These are phyloP conservation scores for Aulostomus chinensis DNA, from an alignment of 2,797 vertebrate genomes.

Conservation along the genomic window DNA sequence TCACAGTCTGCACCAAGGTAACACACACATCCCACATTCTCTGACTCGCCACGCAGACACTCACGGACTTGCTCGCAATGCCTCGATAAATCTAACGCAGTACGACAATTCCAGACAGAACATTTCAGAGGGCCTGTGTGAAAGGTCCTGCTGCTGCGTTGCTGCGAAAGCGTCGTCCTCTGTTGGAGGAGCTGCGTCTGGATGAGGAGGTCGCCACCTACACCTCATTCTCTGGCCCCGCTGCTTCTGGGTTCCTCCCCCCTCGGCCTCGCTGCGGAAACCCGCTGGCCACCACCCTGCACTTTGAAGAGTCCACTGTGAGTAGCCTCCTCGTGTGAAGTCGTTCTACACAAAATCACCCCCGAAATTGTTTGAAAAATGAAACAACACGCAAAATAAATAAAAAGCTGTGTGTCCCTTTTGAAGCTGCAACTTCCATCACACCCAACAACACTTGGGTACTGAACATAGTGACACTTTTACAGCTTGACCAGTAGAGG, in stretches of 20 bases:
- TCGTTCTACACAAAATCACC: too few species aligned
- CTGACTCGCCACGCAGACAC: not conserved
- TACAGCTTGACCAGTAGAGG: too few species aligned
- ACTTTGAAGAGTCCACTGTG: slow-evolving; percentile 74
- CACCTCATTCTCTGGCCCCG: slow-evolving; percentile 41
- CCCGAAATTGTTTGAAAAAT: too few species aligned
- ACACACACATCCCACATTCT: not conserved
- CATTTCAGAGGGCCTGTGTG: slow-evolving; percentile 28
- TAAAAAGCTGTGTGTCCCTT: too few species aligned
- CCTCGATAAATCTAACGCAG: too few species aligned
- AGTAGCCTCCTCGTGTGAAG: slow-evolving; percentile 36
- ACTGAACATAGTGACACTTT: too few species aligned
- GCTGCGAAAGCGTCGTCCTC: slow-evolving; percentile 59
- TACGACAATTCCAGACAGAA: slow-evolving; percentile 47
- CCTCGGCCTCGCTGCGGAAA: slow-evolving; percentile 70
- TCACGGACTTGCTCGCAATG: not conserved
- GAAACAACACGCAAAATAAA: too few species aligned
- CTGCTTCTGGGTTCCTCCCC: slow-evolving; percentile 19
- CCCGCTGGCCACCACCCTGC: slow-evolving; percentile 73
- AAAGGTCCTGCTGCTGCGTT: slow-evolving; percentile 41
- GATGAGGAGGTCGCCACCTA: slow-evolving; percentile 80
- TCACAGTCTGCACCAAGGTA: slow-evolving; percentile 54
- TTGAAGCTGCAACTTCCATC: too few species aligned
- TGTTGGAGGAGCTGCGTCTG: slow-evolving; percentile 71
- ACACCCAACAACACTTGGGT: too few species aligned